Base-by-base conservation (phyloP, 2,113 vertebrate genomes). In the Panthera tigris region DNA sequence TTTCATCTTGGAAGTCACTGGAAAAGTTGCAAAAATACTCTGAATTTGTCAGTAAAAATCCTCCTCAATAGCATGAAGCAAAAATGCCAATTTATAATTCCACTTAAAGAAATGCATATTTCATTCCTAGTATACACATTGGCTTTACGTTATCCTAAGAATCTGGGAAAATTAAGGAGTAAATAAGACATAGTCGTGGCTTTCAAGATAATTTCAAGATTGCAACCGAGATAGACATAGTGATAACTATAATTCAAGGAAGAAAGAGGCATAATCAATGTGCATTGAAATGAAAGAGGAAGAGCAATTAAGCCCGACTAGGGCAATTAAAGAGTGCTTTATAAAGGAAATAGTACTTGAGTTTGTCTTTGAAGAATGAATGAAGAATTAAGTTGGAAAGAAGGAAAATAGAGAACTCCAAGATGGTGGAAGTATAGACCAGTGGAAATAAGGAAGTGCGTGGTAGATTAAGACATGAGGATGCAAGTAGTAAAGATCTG, bases 151-250 rank as follows among this genome's bases (percentile, higher is more conserved):
- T 81, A 90, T 25, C 12, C 2, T 63, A 89, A 92, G 8, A n/a
- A 48, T 88, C 48, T 63, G 13, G 0, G 45, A 18, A 81, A 89
- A 91, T 76, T 36, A 97, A 93, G 31, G 3, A 8, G 14, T 91
- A 27, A 69, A 68, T 52, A 39, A 92, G 36, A 79, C 16, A 50
- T 27, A 48, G 31, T 45, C 14, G 21, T 84, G 21, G 16, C 18
- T 93, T 96, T 84, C 36, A 96, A 96, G 8, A 74, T 74, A 45
- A 61, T 73, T 94, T 83, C 45, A 83, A 84, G 57, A 76, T 10
- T 84, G 15, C 86, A 96, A 63, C 33, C 87, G 55, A 86, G 7
- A 69, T 14, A n/a, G 48, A 18, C n/a, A 48, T 85, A 78, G 36
- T 84, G 48, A 52, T 82, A 90, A 52, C 19, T 93, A 6, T 88